These are phyloP conservation scores for Meloidogyne floridensis DNA, from an alignment of 1,140 invertebrate species.

Conservation along the genomic window DNA sequence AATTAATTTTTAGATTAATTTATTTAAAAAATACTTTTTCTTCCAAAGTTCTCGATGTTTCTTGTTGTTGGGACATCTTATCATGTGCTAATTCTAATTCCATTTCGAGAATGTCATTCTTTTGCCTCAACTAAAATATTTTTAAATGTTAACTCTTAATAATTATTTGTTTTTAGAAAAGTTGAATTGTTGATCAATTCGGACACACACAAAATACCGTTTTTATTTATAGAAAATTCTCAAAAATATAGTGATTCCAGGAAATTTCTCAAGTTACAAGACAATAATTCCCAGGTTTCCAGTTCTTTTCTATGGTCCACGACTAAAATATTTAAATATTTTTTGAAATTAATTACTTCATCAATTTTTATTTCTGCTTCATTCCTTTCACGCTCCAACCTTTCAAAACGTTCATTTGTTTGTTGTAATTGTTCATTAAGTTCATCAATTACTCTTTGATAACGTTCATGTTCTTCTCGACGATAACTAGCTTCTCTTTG, in stretches of 20 bases:
- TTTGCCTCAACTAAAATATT: constrained; percentile 16
- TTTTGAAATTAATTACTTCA: background rate
- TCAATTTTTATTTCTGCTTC: constrained; percentile 22
- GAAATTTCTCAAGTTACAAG: too few relatives aligned
- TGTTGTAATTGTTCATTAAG: background rate
- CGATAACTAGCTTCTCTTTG: background rate
- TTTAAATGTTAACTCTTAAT: too few relatives aligned
- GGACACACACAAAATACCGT: too few relatives aligned
- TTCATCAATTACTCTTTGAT: background rate
- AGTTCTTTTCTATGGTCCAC: too few relatives aligned
- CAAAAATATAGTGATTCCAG: too few relatives aligned
- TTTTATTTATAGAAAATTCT: too few relatives aligned
- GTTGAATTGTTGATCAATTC: too few relatives aligned
- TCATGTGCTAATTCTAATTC: constrained; percentile 44
- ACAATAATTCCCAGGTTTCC: too few relatives aligned
- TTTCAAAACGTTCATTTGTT: background rate
- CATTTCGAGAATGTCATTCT: constrained; percentile 26
- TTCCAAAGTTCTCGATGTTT: constrained; percentile 19
- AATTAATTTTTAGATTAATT: background rate
- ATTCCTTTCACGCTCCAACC: background rate
- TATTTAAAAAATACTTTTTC: constrained; percentile 12
- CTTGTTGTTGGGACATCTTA: constrained; percentile 35
- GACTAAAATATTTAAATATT: too few relatives aligned
- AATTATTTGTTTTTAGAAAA: too few relatives aligned
- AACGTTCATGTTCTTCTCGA: background rate